Conservation (phyloP, 2,113 vertebrate species). For the Vicugna pacos region DNA sequence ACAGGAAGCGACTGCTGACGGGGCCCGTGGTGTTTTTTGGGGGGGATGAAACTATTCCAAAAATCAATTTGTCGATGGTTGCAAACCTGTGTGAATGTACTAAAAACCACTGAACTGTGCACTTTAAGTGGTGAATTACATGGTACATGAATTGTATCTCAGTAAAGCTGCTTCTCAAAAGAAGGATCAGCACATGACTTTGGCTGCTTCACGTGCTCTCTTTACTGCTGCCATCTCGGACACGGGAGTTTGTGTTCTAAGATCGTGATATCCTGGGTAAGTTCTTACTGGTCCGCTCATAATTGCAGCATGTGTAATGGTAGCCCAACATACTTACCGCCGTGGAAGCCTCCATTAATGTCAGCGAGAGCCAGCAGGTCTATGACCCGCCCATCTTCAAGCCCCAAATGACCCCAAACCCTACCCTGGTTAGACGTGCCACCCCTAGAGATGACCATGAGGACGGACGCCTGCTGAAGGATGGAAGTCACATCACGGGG, state of each 20-base stretch:
- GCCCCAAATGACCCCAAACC: too few relatives aligned
- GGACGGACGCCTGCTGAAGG: too few relatives aligned
- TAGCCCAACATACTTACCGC: rapidly evolving
- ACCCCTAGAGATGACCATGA: background rate
- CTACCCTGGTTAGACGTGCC: background rate
- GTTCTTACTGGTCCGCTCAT: background rate
- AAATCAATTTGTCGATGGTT: background rate
- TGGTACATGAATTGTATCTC: background rate
- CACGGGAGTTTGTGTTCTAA: background rate
- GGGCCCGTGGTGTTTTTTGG: background rate
- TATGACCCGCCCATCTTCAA: background rate
- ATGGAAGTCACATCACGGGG: background rate
- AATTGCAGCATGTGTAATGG: background rate
- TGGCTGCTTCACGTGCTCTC: background rate
- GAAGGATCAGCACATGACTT: background rate
- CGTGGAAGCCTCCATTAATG: background rate
- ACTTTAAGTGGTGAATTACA: background rate
- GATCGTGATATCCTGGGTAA: background rate
- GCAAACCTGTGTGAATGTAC: background rate
- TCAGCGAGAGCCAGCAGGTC: background rate
- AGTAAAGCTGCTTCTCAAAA: background rate
- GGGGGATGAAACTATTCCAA: background rate
- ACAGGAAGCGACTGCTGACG: too few relatives aligned
- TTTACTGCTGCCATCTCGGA: too few relatives aligned
- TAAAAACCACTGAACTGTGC: background rate